Percentiles rank a stretch among this genome's conserved stretches.
These are phyloP conservation scores for Drosophila insularis DNA, from an alignment of 1,140 invertebrate species.

Conservation along the genomic window DNA sequence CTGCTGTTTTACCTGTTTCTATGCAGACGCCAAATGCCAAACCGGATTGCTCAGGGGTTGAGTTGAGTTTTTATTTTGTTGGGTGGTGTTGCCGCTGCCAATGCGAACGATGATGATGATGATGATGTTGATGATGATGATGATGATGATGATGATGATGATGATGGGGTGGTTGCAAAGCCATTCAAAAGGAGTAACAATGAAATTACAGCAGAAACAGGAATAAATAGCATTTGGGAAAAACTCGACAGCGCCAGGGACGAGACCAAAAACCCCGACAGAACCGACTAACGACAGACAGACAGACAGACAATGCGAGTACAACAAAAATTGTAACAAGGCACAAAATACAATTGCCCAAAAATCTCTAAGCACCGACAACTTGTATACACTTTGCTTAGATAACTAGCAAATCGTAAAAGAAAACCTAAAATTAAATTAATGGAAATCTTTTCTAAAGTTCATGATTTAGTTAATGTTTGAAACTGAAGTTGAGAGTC, in stretches of 20 bases:
- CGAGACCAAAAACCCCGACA: conserved; percentile 35
- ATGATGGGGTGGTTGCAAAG: conserved; percentile 63
- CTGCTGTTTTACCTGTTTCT: conserved; percentile 67
- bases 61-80: conserved; percentile 24
- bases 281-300: conserved; percentile 14
- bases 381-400: not conserved
- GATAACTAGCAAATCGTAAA: too few relatives aligned
- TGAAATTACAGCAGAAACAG: conserved; percentile 78
- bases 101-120: conserved; percentile 32
- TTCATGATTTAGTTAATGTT: too few relatives aligned
- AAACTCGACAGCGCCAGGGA: conserved; percentile 63
- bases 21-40: conserved; percentile 72
- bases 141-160: conserved; percentile 34
- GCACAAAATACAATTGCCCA: not conserved
- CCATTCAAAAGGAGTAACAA: conserved; percentile 76
- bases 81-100: conserved; percentile 33
- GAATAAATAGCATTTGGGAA: conserved; percentile 80
- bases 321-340: not conserved
- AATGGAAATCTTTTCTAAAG: too few relatives aligned
- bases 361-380: not conserved
- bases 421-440: too few relatives aligned
- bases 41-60: conserved; percentile 32
- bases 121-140: conserved; percentile 38
- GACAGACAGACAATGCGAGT: conserved; percentile 12
- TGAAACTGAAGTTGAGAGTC: too few relatives aligned